Evolutionary conservation across 2,888 invertebrate genomes (phyloP), one percentile per base, ranked within the genome.

Genomic region (Chrysina gloriosa): DNA sequence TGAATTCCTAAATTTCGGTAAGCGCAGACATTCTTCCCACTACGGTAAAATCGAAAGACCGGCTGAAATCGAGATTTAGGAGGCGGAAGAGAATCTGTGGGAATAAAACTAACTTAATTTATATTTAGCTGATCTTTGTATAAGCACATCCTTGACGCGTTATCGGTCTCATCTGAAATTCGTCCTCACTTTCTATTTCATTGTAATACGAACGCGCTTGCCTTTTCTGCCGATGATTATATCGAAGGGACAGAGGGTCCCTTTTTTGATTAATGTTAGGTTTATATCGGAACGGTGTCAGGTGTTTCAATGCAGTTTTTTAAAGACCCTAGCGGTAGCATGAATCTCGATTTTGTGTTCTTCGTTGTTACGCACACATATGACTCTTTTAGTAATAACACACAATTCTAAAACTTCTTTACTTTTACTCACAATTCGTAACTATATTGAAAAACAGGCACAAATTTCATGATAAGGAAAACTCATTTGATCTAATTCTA

Each of bases 241-340:
- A 73, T 72, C 73, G 36, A 39, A 66, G 45, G 65, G 63, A 56
- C 68, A 64, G 45, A 67, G 39, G 68, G 73, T 71, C 72, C 73
- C 71, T 71, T 73, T 71, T 73, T 73, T 73, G 73, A 73, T 73
- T 73, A 73, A 73, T 73, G 73, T 72, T 72, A 65, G 73, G 72
- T 72, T 72, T 73, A 73, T 73, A 72, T 70, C 71, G 69, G 69
- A 70, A 71, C 65, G 64, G 70, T 72, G 73, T 73, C 73, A 73
- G 73, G 73, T 73, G 73, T 72, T 70, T 69, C 71, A 56, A 69
- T 69, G 69, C 65, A 27, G 65, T 69, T 69, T 69, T 65, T 68
- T 58, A 54, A 63, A 65, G 58, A 45, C 42, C 27, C 39, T 42
- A 42, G 58, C 39, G 50, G 64, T 64, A 52, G 64, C 64, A 64